Evolutionary conservation across 2,797 vertebrate species (phyloP).

Genomic region (Anguilla pacifica): DNA sequence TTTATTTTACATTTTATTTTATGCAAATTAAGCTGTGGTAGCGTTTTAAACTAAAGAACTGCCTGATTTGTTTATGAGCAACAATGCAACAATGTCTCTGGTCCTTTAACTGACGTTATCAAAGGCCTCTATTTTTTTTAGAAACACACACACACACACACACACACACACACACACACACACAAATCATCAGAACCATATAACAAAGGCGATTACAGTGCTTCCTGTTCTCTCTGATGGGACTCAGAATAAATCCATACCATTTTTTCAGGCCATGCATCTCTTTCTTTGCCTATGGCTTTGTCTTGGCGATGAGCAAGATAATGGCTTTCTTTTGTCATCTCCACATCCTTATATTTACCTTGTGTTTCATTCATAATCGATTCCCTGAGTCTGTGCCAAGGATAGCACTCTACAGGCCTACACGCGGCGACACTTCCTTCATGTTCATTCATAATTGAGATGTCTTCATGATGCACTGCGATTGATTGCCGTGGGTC

Average conservation of each 20-base stretch:
- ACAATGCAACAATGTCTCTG: constrained; percentile 2
- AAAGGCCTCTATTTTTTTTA: background rate
- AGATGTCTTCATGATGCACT: background rate
- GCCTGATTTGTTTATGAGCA: constrained; percentile 21
- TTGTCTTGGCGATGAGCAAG: constrained; percentile 3
- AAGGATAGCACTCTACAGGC: background rate
- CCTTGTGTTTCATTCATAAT: constrained; percentile 14
- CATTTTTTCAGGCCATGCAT: constrained; percentile 17
- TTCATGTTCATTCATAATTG: background rate
- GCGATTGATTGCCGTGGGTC: background rate
- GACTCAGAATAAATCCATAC: constrained; percentile 25
- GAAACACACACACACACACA: background rate
- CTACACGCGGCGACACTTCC: background rate
- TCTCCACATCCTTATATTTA: background rate
- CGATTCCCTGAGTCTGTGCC: constrained; percentile 8
- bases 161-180: too few species aligned
- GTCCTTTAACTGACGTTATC: constrained; percentile 1
- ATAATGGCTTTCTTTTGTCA: background rate
- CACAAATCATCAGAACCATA: background rate
- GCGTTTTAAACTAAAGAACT: background rate
- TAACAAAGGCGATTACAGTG: constrained; percentile 4
- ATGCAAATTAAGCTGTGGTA: background rate
- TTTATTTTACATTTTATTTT: background rate
- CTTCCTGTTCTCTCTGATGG: background rate
- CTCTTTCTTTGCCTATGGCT: background rate